These are phyloP conservation scores for Apostichopus leukothele DNA, from an alignment of 53 echinoderm and acorn worm species.

Conservation along the genomic window DNA sequence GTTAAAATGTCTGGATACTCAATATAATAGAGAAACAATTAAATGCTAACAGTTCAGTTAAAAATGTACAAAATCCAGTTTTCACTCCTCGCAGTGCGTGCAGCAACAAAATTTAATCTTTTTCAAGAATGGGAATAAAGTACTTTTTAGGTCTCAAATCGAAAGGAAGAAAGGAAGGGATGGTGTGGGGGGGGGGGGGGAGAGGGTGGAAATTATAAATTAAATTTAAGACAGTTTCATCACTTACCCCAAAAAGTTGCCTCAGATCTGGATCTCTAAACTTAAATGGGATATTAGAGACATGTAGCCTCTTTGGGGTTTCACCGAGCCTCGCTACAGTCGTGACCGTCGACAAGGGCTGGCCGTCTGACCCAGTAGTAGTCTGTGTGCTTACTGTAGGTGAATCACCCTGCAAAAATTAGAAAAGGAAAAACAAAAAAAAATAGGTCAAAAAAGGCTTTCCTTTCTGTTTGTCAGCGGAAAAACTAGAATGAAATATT, in stretches of 20 bases:
- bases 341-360: conserved; percentile 57
- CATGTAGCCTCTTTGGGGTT: conserved; percentile 98
- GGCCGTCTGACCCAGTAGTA: conserved; percentile 66
- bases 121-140: no score
- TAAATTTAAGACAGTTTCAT: background rate
- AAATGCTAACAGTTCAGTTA: no score
- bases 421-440: background rate
- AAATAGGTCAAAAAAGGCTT: background rate
- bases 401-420: conserved; percentile 59
- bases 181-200: no score
- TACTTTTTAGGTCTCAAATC: no score
- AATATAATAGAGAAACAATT: no score
- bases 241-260: conserved; percentile 97
- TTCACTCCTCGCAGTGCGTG: no score
- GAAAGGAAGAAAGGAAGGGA: no score
- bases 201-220: no score
- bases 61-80: no score
- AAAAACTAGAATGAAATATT: background rate
- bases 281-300: conserved; percentile 99
- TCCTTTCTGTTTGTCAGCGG: background rate
- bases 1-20: no score
- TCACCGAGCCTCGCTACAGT: conserved; percentile 84
- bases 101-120: no score
- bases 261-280: conserved; percentile 99
- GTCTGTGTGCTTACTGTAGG: conserved; percentile 63